Base-by-base conservation (phyloP, 2,888 invertebrate species). In the Heliconius aoede region DNA sequence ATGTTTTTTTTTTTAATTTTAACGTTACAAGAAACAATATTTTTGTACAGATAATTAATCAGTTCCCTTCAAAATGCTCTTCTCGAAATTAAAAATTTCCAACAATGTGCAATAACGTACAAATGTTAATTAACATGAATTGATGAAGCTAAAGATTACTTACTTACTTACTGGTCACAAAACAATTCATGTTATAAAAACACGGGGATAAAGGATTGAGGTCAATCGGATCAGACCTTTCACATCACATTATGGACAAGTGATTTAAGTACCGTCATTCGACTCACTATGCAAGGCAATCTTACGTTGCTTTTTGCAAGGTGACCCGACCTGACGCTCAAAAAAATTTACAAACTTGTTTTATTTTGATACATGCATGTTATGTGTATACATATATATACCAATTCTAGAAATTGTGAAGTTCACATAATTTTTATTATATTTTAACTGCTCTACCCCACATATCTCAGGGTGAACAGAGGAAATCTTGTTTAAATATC, bases 171-270 rank as follows among this genome's bases (percentile, higher is more conserved):
- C n/a, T n/a, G n/a, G 82, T 83, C 81, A 81, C 82, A 83, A 73
- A 81, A 79, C 80, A 85, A 84, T 84, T 82, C 83, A 83, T 80
- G 76, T 67, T 72, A n/a, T 72, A 68, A 40, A 51, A 69, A 69
- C 69, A 72, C 61, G 81, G 81, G 80, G 81, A 81, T 80, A 81
- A 81, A 81, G 82, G 81, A 86, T 85, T 82, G 85, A 82, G 85
- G 86, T 83, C 85, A 81, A 69, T 68, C 76, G 72, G 76, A 78
- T 78, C 80, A 82, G 80, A 85, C 86, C 84, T 86, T 85, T 85
- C 84, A 84, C 85, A 84, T 84, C 82, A 80, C 73, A 76, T 82
- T 55, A 72, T 77, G 75, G 80, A 65, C 81, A 77, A 77, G 80
- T 82, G 81, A 81, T 80, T 82, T 82, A 81, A 80, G 81, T 79